Evolutionary conservation across 30 jellyfish, hydroid and myxozoan species (phyloP).

Genomic region (Catostylus mosaicus): DNA sequence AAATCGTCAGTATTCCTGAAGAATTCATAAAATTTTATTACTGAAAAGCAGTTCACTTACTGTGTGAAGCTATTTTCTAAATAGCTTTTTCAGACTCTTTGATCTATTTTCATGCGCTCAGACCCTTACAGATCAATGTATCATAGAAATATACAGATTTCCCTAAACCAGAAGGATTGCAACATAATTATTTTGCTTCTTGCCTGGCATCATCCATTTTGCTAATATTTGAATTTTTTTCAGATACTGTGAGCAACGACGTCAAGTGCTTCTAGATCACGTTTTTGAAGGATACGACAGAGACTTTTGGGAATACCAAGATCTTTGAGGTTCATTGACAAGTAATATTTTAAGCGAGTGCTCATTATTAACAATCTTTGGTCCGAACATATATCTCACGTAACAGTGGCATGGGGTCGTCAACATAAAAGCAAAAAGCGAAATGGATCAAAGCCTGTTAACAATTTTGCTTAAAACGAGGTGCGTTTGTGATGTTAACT

Average conservation of each 20-base stretch:
- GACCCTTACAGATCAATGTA: too few species aligned
- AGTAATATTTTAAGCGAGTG: background rate
- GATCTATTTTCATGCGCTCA: too few species aligned
- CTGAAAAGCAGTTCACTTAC: too few species aligned
- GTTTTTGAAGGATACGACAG: slow-evolving; percentile 95
- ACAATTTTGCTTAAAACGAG: background rate
- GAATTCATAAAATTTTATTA: too few species aligned
- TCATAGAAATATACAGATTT: too few species aligned
- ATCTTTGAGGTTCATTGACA: background rate
- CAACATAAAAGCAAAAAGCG: background rate
- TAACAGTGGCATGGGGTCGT: background rate
- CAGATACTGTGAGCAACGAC: slow-evolving; percentile 96
- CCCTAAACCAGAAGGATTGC: too few species aligned
- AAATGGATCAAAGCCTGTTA: background rate
- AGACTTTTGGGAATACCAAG: slow-evolving; percentile 96
- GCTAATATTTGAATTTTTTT: background rate
- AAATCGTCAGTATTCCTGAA: too few species aligned
- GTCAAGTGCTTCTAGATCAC: slow-evolving; percentile 90
- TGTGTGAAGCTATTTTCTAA: too few species aligned
- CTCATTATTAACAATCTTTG: background rate
- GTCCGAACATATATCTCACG: too few species aligned
- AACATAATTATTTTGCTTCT: too few species aligned
- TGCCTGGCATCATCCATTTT: too few species aligned
- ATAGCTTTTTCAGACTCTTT: too few species aligned
- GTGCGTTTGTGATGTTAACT: background rate